Evolutionary conservation across 2,113 vertebrate genomes (phyloP).

Genomic region (Engystomops pustulosus): DNA sequence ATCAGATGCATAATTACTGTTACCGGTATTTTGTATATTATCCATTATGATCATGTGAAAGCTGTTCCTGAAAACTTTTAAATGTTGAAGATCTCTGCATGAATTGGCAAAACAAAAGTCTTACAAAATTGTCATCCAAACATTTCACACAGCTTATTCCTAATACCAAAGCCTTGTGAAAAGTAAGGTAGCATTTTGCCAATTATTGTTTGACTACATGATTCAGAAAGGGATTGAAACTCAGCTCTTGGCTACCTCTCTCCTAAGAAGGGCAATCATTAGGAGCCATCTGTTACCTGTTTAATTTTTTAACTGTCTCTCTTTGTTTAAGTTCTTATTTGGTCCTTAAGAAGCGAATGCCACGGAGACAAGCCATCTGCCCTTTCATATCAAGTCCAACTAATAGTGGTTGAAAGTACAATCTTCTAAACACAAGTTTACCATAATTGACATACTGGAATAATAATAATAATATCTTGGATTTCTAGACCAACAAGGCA

Average conservation of each 20-base stretch:
- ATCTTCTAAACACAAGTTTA: neutral
- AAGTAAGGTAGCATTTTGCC: conserved; percentile 5
- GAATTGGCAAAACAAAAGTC: neutral
- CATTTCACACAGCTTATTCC: conserved; percentile 1
- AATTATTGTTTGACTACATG: conserved; percentile 29
- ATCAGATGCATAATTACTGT: too few species aligned
- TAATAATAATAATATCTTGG: neutral
- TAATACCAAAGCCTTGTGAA: neutral
- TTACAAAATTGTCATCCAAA: conserved; percentile 6
- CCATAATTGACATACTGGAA: neutral
- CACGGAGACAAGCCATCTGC: conserved; percentile 49
- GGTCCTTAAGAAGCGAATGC: conserved; percentile 36
- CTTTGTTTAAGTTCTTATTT: conserved; percentile 46
- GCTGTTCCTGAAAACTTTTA: neutral
- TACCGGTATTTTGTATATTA: neutral
- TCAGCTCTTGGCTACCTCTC: conserved; percentile 42
- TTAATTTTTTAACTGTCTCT: conserved; percentile 58
- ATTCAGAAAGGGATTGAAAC: conserved; percentile 21
- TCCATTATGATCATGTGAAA: conserved; percentile 1
- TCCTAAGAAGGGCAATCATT: conserved; percentile 40
- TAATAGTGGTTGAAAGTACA: conserved; percentile 18
- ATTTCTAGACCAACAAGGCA: neutral
- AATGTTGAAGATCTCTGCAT: neutral
- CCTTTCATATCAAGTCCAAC: conserved; percentile 43
- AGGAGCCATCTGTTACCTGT: conserved; percentile 56